Evolutionary conservation across 2,888 invertebrate genomes (phyloP).

Genomic region (Pterobdella sp.): DNA sequence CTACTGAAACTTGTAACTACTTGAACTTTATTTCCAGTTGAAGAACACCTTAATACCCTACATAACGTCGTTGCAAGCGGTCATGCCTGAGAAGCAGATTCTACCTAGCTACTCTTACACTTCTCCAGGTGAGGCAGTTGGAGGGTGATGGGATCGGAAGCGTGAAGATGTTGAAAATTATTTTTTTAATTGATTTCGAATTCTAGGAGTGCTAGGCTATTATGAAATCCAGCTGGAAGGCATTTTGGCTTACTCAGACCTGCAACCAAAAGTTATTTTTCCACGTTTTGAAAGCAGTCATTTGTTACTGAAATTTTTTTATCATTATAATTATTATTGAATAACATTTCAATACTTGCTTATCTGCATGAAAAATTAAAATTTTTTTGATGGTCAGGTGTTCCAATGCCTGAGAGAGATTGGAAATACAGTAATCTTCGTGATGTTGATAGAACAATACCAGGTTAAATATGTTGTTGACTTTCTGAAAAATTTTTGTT

Average conservation of each 20-base stretch:
- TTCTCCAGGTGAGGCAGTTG: slow-evolving; percentile 64
- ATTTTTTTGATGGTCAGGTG: slow-evolving; percentile 51
- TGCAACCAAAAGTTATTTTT: slow-evolving; percentile 71
- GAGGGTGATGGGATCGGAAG: no score
- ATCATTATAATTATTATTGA: no score
- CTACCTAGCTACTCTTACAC: slow-evolving; percentile 85
- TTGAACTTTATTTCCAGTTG: slow-evolving; percentile 23
- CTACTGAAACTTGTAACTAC: neutral
- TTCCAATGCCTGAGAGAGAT: slow-evolving; percentile 89
- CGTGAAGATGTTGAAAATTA: neutral
- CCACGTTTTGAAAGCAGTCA: no score
- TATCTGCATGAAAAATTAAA: no score
- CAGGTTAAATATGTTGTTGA: slow-evolving; percentile 29
- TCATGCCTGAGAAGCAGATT: slow-evolving; percentile 91
- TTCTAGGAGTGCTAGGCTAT: slow-evolving; percentile 51
- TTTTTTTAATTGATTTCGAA: neutral
- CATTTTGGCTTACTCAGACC: slow-evolving; percentile 89
- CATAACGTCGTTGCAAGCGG: slow-evolving; percentile 69
- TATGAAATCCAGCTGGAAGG: slow-evolving; percentile 85
- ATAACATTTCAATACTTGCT: no score
- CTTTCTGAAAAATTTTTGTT: neutral
- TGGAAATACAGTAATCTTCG: slow-evolving; percentile 89
- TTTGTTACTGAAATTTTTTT: no score
- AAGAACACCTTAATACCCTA: slow-evolving; percentile 34
- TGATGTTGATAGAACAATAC: slow-evolving; percentile 84